phyloP scores from a whole-genome alignment of 2,888 invertebrate genomes.

The Beris chalybata region DNA sequence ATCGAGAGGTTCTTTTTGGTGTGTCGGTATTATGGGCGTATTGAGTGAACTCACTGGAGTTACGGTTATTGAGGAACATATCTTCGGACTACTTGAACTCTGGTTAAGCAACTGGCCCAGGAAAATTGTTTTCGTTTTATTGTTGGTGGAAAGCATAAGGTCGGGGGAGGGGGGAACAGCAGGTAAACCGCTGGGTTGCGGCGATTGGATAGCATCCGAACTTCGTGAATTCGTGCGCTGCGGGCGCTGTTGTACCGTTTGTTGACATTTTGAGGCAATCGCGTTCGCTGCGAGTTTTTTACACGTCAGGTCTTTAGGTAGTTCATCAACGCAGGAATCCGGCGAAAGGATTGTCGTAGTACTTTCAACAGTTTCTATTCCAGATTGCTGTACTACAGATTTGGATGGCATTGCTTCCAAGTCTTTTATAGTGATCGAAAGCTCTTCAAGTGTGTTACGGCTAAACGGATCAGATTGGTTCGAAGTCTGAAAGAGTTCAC shows the following conservation, averaged over 20 bases:
- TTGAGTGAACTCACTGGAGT: constrained; percentile 42
- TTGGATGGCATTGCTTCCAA: constrained; percentile 53
- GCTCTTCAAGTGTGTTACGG: constrained; percentile 52
- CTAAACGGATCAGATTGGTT: constrained; percentile 43
- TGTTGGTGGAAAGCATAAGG: constrained; percentile 58
- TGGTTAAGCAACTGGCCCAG: constrained; percentile 42
- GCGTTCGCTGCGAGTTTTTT: constrained; percentile 57
- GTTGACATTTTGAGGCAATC: constrained; percentile 52
- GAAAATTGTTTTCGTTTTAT: constrained; percentile 47
- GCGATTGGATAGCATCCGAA: constrained; percentile 73
- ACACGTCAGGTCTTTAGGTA: constrained; percentile 64
- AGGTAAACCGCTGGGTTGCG: constrained; percentile 72
- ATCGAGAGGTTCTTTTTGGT: constrained; percentile 70
- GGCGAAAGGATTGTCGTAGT: constrained; percentile 42
- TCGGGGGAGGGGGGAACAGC: constrained; percentile 72
- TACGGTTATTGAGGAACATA: constrained; percentile 42
- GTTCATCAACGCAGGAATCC: constrained; percentile 57
- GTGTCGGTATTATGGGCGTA: constrained; percentile 32
- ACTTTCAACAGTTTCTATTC: constrained; percentile 44
- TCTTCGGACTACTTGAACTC: constrained; percentile 43
- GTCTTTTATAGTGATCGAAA: constrained; percentile 62
- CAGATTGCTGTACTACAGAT: constrained; percentile 31
- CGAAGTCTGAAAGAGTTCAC: constrained; percentile 49
- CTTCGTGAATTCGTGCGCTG: constrained; percentile 67
- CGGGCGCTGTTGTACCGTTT: constrained; percentile 39